phyloP scores from a whole-genome alignment of 2,797 vertebrate species.

The Dendrocincla tyrannina region DNA sequence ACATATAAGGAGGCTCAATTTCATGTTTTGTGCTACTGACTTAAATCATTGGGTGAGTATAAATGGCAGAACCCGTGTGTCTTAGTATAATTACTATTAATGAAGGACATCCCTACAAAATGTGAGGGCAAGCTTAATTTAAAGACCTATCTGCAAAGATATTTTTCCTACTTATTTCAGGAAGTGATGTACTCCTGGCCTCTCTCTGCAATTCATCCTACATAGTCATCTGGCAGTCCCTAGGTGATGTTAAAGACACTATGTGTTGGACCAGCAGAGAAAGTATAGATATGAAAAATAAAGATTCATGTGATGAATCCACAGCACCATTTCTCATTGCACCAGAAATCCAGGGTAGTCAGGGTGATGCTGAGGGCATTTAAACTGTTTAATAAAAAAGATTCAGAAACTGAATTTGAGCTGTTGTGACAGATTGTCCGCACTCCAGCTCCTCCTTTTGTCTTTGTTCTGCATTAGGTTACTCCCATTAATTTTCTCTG shows the following conservation, averaged over 20 bases:
- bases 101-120: background rate
- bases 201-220: background rate
- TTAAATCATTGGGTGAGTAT: background rate
- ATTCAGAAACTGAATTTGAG: background rate
- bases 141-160: background rate
- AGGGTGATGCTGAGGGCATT: background rate
- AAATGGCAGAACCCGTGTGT: background rate
- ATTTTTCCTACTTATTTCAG: background rate
- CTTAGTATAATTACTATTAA: background rate
- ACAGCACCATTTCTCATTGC: background rate
- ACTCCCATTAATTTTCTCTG: background rate
- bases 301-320: background rate
- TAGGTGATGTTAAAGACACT: background rate
- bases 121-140: background rate
- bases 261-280: background rate
- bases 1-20: background rate
- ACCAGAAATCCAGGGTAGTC: background rate
- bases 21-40: background rate
- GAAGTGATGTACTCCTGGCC: background rate
- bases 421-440: background rate
- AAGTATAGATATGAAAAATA: background rate
- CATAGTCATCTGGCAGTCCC: rapidly evolving
- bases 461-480: background rate
- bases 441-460: background rate
- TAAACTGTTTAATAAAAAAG: background rate